These are phyloP conservation scores for Tragelaphus scriptus DNA, from an alignment of 2,113 vertebrate species.

Conservation along the genomic window DNA sequence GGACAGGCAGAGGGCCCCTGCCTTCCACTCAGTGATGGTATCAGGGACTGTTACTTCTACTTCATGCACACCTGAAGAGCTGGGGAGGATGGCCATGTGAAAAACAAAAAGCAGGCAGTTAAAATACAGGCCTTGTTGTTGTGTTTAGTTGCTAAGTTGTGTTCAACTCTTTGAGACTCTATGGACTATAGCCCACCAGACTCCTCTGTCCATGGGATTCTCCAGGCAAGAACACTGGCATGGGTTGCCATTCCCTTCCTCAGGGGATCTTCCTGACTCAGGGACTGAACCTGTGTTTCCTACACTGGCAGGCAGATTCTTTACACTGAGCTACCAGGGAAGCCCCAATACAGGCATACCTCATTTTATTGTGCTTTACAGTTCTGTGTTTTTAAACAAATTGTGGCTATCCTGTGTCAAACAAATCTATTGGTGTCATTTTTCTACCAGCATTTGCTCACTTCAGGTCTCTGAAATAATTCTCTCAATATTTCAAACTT, in stretches of 20 bases:
- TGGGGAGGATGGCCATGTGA: constrained; percentile 52
- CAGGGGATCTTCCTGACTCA: not conserved
- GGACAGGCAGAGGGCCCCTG: constrained; percentile 86
- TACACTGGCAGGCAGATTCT: not conserved
- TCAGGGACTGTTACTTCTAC: constrained; percentile 83
- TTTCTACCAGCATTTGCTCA: not conserved
- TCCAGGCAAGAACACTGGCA: not conserved
- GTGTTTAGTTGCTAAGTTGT: not conserved
- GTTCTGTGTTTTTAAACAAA: not conserved
- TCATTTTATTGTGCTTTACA: not conserved
- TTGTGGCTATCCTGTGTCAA: not conserved
- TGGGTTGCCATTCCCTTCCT: not conserved
- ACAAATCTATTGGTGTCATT: not conserved
- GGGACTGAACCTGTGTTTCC: not conserved
- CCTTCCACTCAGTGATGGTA: constrained; percentile 92
- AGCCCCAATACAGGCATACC: not conserved
- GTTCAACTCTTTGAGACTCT: not conserved
- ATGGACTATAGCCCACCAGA: not conserved
- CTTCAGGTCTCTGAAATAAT: not conserved
- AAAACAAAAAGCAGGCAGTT: not conserved
- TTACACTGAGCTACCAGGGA: not conserved
- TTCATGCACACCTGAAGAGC: constrained; percentile 79
- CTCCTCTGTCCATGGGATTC: not conserved
- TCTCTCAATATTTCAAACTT: not conserved
- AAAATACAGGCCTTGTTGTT: not conserved